Conservation (phyloP, 2,113 vertebrate species). For the Aspidoscelis tigris region DNA sequence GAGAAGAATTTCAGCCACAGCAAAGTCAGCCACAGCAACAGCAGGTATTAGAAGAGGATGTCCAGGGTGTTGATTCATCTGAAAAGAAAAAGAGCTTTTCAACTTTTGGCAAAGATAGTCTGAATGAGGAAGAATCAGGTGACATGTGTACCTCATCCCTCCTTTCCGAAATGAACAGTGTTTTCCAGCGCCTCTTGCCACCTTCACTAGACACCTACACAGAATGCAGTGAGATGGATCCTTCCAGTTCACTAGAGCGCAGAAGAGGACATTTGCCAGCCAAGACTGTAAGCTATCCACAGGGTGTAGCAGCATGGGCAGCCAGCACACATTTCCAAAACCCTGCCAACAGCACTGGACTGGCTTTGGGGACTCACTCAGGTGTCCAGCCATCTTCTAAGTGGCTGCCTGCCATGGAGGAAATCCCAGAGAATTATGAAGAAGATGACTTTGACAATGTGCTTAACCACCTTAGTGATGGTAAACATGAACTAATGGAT, state of each 20-base stretch:
- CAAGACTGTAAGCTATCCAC: slow-evolving; percentile 87
- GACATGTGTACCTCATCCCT: slow-evolving; percentile 85
- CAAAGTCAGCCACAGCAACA: slow-evolving; percentile 73
- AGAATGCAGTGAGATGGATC: slow-evolving; percentile 82
- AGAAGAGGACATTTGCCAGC: slow-evolving; percentile 86
- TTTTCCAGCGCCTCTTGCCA: slow-evolving; percentile 93
- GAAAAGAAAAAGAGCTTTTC: slow-evolving; percentile 95
- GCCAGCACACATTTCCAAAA: slow-evolving; percentile 97
- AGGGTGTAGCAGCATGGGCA: slow-evolving; percentile 94
- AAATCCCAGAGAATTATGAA: slow-evolving; percentile 97
- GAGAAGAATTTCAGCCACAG: slow-evolving; percentile 83
- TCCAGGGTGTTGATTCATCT: slow-evolving; percentile 69
- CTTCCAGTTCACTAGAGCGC: slow-evolving; percentile 85
- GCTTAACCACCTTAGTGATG: slow-evolving; percentile 92
- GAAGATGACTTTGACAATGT: slow-evolving; percentile 97
- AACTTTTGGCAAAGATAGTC: slow-evolving; percentile 92
- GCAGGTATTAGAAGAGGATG: slow-evolving; percentile 82
- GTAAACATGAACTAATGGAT: slow-evolving; percentile 95
- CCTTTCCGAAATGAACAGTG: slow-evolving; percentile 95
- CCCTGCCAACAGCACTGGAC: slow-evolving; percentile 81
- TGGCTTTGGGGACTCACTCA: slow-evolving; percentile 81
- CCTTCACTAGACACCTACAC: slow-evolving; percentile 86
- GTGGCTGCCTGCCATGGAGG: slow-evolving; percentile 98
- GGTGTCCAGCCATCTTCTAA: slow-evolving; percentile 87
- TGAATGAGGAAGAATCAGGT: slow-evolving; percentile 61